phyloP scores from a whole-genome alignment of 2,888 invertebrate species.

The Saturnia pavonia region DNA sequence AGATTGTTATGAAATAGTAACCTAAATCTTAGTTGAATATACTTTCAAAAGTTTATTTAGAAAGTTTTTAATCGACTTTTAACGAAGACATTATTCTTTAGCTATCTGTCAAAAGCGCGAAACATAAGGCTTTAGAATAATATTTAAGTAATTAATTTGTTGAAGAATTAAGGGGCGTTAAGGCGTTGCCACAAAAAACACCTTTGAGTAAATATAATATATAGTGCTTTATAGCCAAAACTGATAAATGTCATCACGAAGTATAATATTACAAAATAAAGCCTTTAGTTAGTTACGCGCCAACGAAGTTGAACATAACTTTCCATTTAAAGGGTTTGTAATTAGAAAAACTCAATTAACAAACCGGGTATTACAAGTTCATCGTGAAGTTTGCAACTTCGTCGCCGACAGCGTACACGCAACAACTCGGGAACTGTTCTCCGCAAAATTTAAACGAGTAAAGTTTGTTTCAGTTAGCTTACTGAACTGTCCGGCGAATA shows the following conservation, averaged over 20 bases:
- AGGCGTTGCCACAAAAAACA: no score
- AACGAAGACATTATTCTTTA: no score
- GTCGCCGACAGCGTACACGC: constrained; percentile 62
- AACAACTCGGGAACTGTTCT: constrained; percentile 60
- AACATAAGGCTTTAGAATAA: no score
- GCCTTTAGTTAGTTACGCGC: background rate
- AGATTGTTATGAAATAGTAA: no score
- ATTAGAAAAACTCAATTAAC: constrained; percentile 61
- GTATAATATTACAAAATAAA: background rate
- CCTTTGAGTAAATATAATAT: no score
- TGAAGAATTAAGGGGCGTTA: no score
- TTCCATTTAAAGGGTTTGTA: constrained; percentile 27
- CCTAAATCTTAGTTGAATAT: no score
- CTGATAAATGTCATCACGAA: background rate
- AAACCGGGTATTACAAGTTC: constrained; percentile 57
- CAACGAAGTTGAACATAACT: background rate
- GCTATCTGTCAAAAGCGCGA: no score
- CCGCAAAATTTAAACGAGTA: constrained; percentile 81
- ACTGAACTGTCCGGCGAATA: constrained; percentile 66
- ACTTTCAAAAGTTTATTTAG: no score
- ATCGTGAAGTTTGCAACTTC: constrained; percentile 59
- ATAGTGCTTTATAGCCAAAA: no score
- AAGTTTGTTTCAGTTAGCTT: constrained; percentile 76
- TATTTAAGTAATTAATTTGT: no score
- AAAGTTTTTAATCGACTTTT: no score